A percentile compares a stretch with the other conserved stretches of the same genome.
Conservation (phyloP, 2,888 invertebrate genomes). For the Ashinkailepas kermadecensis region DNA sequence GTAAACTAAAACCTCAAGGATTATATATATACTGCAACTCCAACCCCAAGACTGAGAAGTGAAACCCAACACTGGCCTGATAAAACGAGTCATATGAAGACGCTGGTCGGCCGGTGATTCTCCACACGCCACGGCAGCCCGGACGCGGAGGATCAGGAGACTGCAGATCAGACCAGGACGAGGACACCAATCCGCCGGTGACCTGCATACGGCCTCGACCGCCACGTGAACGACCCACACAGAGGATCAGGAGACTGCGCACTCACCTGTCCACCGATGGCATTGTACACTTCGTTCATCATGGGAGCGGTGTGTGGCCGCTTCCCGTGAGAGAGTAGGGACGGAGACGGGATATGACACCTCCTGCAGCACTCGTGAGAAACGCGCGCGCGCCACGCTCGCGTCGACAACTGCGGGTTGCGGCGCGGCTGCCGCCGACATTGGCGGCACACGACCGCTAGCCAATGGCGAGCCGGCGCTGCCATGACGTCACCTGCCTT, state of each 20-base stretch:
- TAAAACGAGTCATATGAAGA: too few species aligned
- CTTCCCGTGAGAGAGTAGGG: not conserved
- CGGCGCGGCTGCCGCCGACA: not conserved
- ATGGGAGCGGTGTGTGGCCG: not conserved
- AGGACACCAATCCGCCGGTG: too few species aligned
- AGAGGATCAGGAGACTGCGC: not conserved
- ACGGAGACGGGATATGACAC: not conserved
- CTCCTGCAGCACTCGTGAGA: not conserved
- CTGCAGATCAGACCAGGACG: too few species aligned
- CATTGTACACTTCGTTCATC: constrained; percentile 8
- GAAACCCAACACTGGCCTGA: too few species aligned
- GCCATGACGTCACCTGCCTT: not conserved
- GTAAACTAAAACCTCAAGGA: too few species aligned
- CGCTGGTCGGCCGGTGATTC: too few species aligned
- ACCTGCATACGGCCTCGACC: too few species aligned
- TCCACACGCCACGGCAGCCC: too few species aligned
- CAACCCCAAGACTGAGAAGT: too few species aligned
- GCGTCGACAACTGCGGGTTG: not conserved
- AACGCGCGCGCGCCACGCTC: not conserved
- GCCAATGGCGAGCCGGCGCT: not conserved
- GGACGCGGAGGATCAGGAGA: too few species aligned
- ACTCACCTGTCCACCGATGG: constrained; percentile 6
- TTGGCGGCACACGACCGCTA: constrained; percentile 10
- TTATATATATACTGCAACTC: too few species aligned
- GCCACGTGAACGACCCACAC: too few species aligned